Percentiles rank a stretch among this genome's conserved stretches.
phyloP scores from a whole-genome alignment of 2,888 invertebrate species.

The Archaeoteleia sp. region DNA sequence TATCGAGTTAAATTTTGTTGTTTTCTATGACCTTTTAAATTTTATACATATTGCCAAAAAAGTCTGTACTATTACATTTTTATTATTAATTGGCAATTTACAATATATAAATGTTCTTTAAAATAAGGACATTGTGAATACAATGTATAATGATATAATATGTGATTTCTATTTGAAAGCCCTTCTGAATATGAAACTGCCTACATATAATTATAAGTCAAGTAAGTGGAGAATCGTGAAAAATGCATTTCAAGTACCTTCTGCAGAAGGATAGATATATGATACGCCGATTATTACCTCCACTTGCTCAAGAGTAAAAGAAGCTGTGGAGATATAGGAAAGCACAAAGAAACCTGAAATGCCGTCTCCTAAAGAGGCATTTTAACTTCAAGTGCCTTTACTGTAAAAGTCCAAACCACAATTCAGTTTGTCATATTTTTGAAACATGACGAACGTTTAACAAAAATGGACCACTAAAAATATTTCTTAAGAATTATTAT shows the following conservation, averaged over 20 bases:
- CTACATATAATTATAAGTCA: conserved; percentile 9
- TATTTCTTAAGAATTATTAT: too few species aligned
- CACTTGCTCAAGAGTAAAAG: conserved; percentile 17
- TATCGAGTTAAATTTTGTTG: too few species aligned
- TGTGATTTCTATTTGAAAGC: background rate
- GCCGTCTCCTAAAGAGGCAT: conserved; percentile 22
- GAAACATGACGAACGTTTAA: background rate
- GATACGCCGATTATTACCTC: conserved; percentile 25
- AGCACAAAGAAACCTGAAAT: conserved; percentile 26
- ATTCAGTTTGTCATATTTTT: conserved; percentile 30
- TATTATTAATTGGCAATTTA: too few species aligned
- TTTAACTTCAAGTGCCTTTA: conserved; percentile 34
- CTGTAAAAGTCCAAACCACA: conserved; percentile 29
- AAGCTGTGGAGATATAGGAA: conserved; percentile 31
- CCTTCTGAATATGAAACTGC: background rate
- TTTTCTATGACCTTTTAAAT: too few species aligned
- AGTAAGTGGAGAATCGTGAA: conserved; percentile 22
- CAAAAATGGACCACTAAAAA: conserved; percentile 3
- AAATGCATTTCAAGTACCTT: conserved; percentile 22
- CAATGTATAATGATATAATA: too few species aligned
- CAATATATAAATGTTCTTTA: too few species aligned
- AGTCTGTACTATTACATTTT: too few species aligned
- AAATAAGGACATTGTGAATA: too few species aligned
- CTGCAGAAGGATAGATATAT: conserved; percentile 7
- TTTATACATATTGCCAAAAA: too few species aligned